These are phyloP conservation scores for Monodelphis domestica DNA, from an alignment of 2,797 vertebrate species.

Conservation along the genomic window DNA sequence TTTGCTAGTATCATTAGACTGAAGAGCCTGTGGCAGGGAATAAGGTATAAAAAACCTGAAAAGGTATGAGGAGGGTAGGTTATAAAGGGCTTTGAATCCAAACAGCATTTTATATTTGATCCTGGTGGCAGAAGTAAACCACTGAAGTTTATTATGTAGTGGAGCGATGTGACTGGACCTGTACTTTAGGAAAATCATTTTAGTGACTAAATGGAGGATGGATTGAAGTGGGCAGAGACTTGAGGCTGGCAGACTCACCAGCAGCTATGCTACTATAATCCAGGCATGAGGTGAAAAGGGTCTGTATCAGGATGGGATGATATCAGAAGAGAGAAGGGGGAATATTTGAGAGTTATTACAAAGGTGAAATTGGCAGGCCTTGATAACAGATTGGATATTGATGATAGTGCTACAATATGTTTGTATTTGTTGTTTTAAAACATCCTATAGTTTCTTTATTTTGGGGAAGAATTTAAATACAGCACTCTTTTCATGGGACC, in stretches of 20 bases:
- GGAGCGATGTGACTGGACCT: background rate
- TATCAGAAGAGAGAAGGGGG: background rate
- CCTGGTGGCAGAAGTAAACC: background rate
- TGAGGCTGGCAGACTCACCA: background rate
- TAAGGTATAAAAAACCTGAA: background rate
- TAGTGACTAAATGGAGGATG: background rate
- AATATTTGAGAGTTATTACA: background rate
- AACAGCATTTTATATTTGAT: background rate
- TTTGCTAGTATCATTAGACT: background rate
- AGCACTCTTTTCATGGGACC: background rate
- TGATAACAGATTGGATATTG: background rate
- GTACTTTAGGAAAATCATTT: background rate
- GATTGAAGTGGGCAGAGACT: background rate
- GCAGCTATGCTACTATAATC: background rate
- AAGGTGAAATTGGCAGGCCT: background rate
- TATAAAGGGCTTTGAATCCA: background rate
- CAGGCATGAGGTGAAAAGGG: background rate
- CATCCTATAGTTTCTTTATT: background rate
- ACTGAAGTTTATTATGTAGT: background rate
- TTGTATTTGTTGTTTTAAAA: background rate
- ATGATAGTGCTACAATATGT: background rate
- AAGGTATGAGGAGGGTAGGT: background rate
- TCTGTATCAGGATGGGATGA: background rate
- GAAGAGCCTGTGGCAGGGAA: background rate
- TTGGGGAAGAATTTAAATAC: background rate